A percentile compares a stretch with the other conserved stretches of the same genome.
These are phyloP conservation scores for Fragum sueziense DNA, from an alignment of 2,888 invertebrate genomes.

Conservation along the genomic window DNA sequence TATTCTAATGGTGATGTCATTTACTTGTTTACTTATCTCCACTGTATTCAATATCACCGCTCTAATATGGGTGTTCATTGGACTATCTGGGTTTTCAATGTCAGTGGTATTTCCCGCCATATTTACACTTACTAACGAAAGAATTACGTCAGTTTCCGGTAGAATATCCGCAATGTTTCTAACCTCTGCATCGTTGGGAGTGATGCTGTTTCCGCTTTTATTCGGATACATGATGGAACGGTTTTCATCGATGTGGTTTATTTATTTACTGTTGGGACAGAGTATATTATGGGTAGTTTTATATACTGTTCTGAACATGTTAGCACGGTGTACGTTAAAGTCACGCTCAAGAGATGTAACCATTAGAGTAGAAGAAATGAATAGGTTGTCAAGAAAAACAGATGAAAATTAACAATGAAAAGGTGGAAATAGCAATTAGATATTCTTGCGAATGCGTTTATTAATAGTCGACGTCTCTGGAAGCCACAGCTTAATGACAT, in stretches of 20 bases:
- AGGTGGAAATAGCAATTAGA: no score
- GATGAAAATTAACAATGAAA: no score
- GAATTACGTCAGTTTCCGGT: conserved; percentile 36
- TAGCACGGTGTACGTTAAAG: not conserved
- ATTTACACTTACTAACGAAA: conserved; percentile 53
- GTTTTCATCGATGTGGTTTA: conserved; percentile 41
- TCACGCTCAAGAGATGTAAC: no score
- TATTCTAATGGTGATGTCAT: conserved; percentile 36
- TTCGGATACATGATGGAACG: conserved; percentile 52
- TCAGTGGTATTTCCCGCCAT: conserved; percentile 79
- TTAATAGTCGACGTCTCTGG: no score
- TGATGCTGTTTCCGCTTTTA: conserved; percentile 49
- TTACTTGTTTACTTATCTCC: conserved; percentile 40
- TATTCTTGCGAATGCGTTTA: no score
- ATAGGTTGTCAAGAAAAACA: no score
- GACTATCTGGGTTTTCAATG: conserved; percentile 79
- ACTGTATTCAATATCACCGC: conserved; percentile 12
- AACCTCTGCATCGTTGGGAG: conserved; percentile 41
- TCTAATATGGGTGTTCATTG: conserved; percentile 75
- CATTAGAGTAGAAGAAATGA: no score
- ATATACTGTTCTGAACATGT: conserved; percentile 8
- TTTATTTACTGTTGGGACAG: conserved; percentile 55
- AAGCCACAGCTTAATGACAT: no score
- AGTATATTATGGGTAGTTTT: conserved; percentile 36
- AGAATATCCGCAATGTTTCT: conserved; percentile 50